Evolutionary conservation across 1,140 invertebrate species (phyloP), one percentile per base, ranked within the genome.

Genomic region (Ericerus pela): DNA sequence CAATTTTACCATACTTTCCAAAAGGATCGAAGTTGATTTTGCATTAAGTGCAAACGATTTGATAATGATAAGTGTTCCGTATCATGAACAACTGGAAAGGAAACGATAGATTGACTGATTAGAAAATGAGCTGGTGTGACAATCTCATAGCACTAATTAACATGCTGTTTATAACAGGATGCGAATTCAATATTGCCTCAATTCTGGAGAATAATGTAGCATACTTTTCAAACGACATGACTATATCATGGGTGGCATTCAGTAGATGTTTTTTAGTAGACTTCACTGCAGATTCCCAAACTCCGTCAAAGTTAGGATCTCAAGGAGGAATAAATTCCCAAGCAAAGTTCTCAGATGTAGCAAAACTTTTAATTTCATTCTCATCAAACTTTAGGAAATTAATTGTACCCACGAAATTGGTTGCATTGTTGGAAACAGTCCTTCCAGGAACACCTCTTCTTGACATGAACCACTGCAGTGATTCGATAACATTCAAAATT

Each of bases 311-410:
- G 62, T 72, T 66, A 2, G 68, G 65, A 12, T 66, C 63, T 11
- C 43, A n/a, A 22, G 71, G 65, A 1, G 72, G 70, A 55, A 68
- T 71, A 56, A 73, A 71, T 30, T 69, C 54, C 69, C 71, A 75
- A 24, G 62, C 51, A 1, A 70, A 67, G n/a, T 57, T 63, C 53
- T 62, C 22, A 6, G 22, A 20, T 30, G 36, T 24, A 22, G 56
- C 4, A n/a, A 29, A 14, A 8, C 43, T 22, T 5, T 28, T 10
- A 4, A 52, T 20, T 14, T 33, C 29, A 3, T 31, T 6, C 4
- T 20, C 16, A 2, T 55, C 12, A n/a, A 29, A 14, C 12, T 56
- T 14, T 2, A 56, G 4, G 3, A 36, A 12, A 2, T 51, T 55
- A 14, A 59, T 53, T n/a, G 65, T 65, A 38, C 68, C 68, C 2